Conservation (phyloP, 2,113 vertebrate genomes). For the Phrynosoma blainvillii region DNA sequence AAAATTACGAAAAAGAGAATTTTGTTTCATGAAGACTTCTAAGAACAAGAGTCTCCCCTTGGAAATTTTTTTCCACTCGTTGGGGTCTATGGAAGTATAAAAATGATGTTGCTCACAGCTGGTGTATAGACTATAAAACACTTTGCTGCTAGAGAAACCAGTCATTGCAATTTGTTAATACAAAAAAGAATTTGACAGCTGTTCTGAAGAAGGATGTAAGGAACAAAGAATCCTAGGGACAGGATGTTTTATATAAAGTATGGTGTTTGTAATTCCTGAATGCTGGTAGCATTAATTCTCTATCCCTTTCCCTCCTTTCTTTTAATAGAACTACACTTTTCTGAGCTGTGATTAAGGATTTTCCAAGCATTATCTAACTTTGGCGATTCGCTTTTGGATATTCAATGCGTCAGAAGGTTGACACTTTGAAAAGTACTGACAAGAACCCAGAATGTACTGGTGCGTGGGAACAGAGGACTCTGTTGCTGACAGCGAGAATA, state of each 20-base stretch:
- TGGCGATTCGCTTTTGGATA: neutral
- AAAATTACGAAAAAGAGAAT: too few relatives aligned
- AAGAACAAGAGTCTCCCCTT: too few relatives aligned
- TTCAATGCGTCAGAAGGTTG: constrained; percentile 47
- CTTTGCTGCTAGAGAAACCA: neutral
- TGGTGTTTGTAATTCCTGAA: neutral
- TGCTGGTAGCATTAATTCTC: neutral
- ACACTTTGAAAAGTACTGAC: constrained; percentile 33
- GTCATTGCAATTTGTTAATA: neutral
- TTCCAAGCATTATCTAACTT: accelerated
- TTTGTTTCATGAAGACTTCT: too few relatives aligned
- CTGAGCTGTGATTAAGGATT: neutral
- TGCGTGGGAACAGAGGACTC: constrained; percentile 78
- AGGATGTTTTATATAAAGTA: neutral
- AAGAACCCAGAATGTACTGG: constrained; percentile 84
- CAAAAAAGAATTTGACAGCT: neutral
- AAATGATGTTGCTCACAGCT: too few relatives aligned
- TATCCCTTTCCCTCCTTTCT: constrained; percentile 10
- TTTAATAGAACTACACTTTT: constrained; percentile 40
- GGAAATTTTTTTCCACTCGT: too few relatives aligned
- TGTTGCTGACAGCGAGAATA: constrained; percentile 56
- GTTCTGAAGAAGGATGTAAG: neutral
- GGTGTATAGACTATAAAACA: neutral
- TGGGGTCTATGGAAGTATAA: too few relatives aligned
- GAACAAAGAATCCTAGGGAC: neutral